Evolutionary conservation across 2,113 vertebrate genomes (phyloP).

Genomic region (Camarhynchus parvulus): DNA sequence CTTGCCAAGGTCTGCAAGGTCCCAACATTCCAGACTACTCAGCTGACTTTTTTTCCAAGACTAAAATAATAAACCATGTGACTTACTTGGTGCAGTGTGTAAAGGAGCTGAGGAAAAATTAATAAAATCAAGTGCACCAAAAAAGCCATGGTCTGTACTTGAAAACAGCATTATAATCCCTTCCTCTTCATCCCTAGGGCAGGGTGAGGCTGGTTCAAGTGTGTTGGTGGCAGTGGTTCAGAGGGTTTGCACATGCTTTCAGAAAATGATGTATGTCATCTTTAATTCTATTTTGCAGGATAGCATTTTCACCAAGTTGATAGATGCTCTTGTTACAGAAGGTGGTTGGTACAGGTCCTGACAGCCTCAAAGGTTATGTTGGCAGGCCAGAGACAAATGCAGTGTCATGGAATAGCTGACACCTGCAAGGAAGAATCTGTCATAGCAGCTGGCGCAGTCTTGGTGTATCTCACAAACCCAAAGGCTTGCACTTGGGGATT

Average conservation of each 20-base stretch:
- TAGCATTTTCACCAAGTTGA: background rate
- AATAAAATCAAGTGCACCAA: constrained; percentile 10
- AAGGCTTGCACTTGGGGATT: background rate
- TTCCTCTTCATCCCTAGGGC: background rate
- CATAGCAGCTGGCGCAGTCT: background rate
- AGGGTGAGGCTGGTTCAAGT: background rate
- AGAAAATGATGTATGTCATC: background rate
- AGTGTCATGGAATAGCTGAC: background rate
- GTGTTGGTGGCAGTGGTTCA: background rate
- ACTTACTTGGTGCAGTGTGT: background rate
- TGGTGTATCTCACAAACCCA: background rate
- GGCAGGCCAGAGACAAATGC: background rate
- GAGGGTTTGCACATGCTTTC: background rate
- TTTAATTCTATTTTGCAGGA: background rate
- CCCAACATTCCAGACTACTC: background rate
- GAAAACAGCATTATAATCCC: background rate
- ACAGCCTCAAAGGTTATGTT: background rate
- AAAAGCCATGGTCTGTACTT: background rate
- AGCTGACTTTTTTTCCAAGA: background rate
- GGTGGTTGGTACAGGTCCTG: background rate
- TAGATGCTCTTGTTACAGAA: background rate
- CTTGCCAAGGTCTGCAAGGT: background rate
- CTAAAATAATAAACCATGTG: background rate
- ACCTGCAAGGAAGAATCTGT: background rate
- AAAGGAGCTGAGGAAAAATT: background rate